These are phyloP conservation scores for Cylloceria caligata DNA, from an alignment of 2,888 invertebrate species.

Conservation along the genomic window DNA sequence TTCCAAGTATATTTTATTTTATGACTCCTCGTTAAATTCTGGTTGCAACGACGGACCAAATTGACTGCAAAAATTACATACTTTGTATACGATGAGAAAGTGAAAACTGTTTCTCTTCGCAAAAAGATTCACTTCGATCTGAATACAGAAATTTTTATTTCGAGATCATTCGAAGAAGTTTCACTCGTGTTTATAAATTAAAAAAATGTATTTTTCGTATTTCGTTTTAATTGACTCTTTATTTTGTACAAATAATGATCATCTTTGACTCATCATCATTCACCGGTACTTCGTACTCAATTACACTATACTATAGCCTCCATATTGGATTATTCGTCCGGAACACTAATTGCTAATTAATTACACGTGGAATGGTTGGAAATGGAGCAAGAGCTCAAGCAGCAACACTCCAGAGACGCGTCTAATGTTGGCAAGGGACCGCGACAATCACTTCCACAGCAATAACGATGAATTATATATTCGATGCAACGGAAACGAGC, in stretches of 20 bases:
- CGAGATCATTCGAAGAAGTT: too few relatives aligned
- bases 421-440: background rate
- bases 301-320: background rate
- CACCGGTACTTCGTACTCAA: background rate
- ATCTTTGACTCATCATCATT: background rate
- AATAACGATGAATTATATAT: conserved; percentile 4
- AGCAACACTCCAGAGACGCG: background rate
- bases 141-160: too few relatives aligned
- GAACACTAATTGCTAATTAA: conserved; percentile 33
- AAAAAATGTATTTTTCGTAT: too few relatives aligned
- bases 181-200: too few relatives aligned
- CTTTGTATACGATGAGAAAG: too few relatives aligned
- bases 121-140: too few relatives aligned
- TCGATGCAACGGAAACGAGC: conserved; percentile 19
- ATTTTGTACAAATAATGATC: too few relatives aligned
- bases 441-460: conserved; percentile 19
- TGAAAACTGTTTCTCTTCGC: too few relatives aligned
- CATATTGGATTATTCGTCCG: background rate
- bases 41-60: background rate
- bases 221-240: too few relatives aligned
- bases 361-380: conserved; percentile 16
- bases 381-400: background rate
- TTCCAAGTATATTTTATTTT: background rate
- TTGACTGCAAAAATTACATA: background rate
- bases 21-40: background rate